Evolutionary conservation across 2,113 vertebrate genomes (phyloP).

Genomic region (Megalops atlanticus): DNA sequence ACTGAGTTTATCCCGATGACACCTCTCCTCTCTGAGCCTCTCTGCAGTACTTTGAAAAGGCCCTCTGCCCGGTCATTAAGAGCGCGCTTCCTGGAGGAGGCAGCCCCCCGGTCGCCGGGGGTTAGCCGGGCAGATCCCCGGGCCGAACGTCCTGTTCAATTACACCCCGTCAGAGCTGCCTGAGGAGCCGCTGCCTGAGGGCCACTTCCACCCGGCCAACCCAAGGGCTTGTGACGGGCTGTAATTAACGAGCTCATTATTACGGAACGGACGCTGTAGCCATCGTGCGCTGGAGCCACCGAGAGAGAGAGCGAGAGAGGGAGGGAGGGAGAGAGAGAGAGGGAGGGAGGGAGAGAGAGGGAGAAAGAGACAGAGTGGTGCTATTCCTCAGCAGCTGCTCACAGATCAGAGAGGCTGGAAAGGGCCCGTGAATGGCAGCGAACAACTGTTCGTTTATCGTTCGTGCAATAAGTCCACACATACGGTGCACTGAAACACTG

Average conservation of each 20-base stretch:
- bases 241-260: background rate
- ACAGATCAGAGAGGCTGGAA: too few species aligned
- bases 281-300: background rate
- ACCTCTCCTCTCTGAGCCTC: background rate
- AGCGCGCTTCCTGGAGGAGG: background rate
- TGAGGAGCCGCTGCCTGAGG: background rate
- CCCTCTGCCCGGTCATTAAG: constrained; percentile 23
- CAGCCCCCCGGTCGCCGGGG: background rate
- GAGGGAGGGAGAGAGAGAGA: background rate
- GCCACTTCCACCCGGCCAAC: background rate
- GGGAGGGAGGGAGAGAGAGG: background rate
- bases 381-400: too few species aligned
- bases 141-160: background rate
- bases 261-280: background rate
- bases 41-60: constrained; percentile 8
- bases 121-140: background rate
- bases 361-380: too few species aligned
- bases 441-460: too few species aligned
- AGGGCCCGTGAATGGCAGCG: too few species aligned
- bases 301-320: background rate
- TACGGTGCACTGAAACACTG: too few species aligned
- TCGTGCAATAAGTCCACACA: too few species aligned
- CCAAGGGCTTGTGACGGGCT: background rate
- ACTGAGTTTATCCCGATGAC: background rate
- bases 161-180: too few species aligned